phyloP scores from a whole-genome alignment of 1,140 invertebrate genomes.

The Zaprionus inermis region DNA sequence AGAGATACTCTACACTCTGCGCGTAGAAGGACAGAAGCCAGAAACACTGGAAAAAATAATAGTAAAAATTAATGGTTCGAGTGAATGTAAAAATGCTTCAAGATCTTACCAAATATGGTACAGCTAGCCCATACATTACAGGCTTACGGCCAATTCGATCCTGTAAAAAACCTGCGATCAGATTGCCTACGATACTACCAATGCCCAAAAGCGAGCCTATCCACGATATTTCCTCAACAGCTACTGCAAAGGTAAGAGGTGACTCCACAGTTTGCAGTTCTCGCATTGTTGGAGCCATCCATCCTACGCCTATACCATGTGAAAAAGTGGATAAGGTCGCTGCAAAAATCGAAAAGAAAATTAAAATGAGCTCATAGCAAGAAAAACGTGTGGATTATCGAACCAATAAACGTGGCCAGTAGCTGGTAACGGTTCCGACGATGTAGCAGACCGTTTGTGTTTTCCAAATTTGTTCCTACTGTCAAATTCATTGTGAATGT shows the following conservation, averaged over 20 bases:
- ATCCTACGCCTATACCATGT: slow-evolving; percentile 84
- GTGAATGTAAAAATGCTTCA: not conserved
- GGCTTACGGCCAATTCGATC: slow-evolving; percentile 71
- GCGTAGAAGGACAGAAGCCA: slow-evolving; percentile 66
- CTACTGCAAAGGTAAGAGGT: slow-evolving; percentile 61
- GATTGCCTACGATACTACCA: slow-evolving; percentile 70
- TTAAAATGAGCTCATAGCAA: not conserved
- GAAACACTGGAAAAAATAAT: slow-evolving; percentile 41
- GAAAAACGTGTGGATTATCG: not conserved
- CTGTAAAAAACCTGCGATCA: slow-evolving; percentile 54
- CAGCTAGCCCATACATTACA: slow-evolving; percentile 44
- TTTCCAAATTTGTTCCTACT: slow-evolving; percentile 39
- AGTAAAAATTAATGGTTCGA: not conserved
- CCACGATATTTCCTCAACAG: slow-evolving; percentile 67
- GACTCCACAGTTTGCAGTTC: slow-evolving; percentile 74
- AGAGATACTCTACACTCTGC: slow-evolving; percentile 66
- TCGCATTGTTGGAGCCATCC: slow-evolving; percentile 83
- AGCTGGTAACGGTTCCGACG: slow-evolving; percentile 62
- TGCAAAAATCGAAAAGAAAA: slow-evolving; percentile 37
- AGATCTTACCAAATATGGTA: slow-evolving; percentile 55
- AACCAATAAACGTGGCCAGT: slow-evolving; percentile 62
- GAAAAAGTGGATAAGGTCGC: slow-evolving; percentile 83
- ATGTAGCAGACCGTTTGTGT: slow-evolving; percentile 56
- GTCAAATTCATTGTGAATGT: slow-evolving; percentile 50
- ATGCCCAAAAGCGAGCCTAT: slow-evolving; percentile 74